phyloP scores from a whole-genome alignment of 2,797 vertebrate genomes.

The Alosa sapidissima region DNA sequence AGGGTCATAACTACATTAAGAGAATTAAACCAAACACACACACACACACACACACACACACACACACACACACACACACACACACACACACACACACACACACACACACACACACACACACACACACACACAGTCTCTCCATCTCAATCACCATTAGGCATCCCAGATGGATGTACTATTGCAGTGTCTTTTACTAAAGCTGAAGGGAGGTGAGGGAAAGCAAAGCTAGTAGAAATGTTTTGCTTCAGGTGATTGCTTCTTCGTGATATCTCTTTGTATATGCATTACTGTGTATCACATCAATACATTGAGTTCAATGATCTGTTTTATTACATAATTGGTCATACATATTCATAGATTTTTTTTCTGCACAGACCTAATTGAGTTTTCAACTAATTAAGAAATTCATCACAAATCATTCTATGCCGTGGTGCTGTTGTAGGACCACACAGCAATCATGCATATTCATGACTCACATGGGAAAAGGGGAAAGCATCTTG shows the following conservation, averaged over 20 bases:
- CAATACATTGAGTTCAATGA: not conserved
- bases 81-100: not conserved
- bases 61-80: not conserved
- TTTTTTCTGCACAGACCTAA: not conserved
- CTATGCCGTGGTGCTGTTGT: not conserved
- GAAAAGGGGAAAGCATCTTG: not conserved
- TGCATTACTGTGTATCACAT: not conserved
- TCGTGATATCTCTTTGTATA: not conserved
- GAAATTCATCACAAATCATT: not conserved
- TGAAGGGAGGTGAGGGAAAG: not conserved
- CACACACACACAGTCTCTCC: constrained; percentile 10
- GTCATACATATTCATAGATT: not conserved
- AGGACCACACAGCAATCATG: not conserved
- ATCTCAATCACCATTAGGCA: not conserved
- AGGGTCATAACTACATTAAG: constrained; percentile 41
- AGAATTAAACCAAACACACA: constrained; percentile 42
- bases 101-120: not conserved
- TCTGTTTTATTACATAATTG: not conserved
- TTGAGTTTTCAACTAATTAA: not conserved
- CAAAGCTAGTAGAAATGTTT: not conserved
- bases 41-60: not conserved
- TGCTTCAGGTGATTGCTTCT: not conserved
- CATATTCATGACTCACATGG: not conserved
- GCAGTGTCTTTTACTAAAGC: constrained; percentile 6
- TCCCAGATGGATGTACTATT: constrained; percentile 1